Evolutionary conservation across 2,888 invertebrate genomes (phyloP), one percentile per base, ranked within the genome.

Genomic region (Eucera pruinosa): DNA sequence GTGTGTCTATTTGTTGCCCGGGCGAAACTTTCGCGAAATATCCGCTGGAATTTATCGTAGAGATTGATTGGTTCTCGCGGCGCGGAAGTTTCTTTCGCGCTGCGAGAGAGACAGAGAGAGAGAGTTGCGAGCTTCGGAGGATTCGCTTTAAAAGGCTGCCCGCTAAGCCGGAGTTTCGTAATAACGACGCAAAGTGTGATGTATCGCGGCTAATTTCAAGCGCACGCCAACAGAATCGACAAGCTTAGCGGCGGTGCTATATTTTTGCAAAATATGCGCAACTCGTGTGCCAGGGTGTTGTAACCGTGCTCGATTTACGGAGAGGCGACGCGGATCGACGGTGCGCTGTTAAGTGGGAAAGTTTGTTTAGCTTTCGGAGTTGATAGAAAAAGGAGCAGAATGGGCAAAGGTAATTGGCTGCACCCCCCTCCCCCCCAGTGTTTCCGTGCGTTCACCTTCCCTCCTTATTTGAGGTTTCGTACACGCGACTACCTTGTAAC

Each of bases 361-460:
- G 72, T 81, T 81, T 79, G 79, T 80, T 80, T 70, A 61, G 64
- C n/a, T n/a, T n/a, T 43, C 43, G 47, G 55, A 80, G 72, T 80
- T 73, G 47, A 33, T 65, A 58, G 54, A 71, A 78, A 78, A 74
- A 78, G 60, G 61, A 61, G 30, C 11, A 47, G 47, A 39, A 50
- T 57, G 68, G 54, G 20, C 50, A 55, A 47, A 47, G 47, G 69
- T 76, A 79, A 79, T 73, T 76, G 72, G 69, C 67, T 52, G 45
- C 45, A 69, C n/a, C n/a, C n/a, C n/a, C n/a, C n/a, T n/a, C n/a
- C n/a, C n/a, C 54, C 72, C 61, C 54, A 54, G 52, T 68, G 57
- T 47, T 68, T 61, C 68, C 67, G 58, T 61, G 66, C 48, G 65
- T 62, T 61, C 60, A 47, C 68, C 75, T 11, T 50, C n/a, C n/a